Evolutionary conservation across 2,797 vertebrate genomes (phyloP), one percentile per base, ranked within the genome.

Genomic region (Sphaeramia orbicularis): DNA sequence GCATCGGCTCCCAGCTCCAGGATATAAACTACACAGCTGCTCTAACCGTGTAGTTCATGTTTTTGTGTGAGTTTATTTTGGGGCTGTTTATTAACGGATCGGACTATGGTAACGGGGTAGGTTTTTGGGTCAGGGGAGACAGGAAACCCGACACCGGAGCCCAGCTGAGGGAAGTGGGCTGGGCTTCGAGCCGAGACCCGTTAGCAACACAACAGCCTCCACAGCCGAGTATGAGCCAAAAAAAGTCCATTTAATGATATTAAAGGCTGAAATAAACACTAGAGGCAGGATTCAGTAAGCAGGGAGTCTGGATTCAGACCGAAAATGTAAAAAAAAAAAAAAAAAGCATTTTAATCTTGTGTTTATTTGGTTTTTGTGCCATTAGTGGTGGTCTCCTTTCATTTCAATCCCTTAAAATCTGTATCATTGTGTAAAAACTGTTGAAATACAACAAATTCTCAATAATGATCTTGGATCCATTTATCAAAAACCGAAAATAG

Each of bases 121-220:
- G 70, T 89, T 85, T 86, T 83, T 62, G 44, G 49, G 63, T 81
- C 49, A 65, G 57, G 30, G 43, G n/a, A n/a, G 56, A 61, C 50
- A 37, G 41, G 92, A 83, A 91, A 94, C 43, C 42, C 71, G 89
- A 94, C 86, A 91, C 92, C 76, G 63, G 63, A 69, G 67, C 80
- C 65, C 89, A 92, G 92, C 91, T 93, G 92, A 78, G 78, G 48
- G 84, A 58, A 78, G 86, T 75, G 89, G 74, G 89, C 76, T 49
- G 83, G 57, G 79, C 86, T 83, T 16, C 13, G 71, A 63, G 83
- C 76, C 43, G 49, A 60, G 73, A 68, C 68, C 68, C 60, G 32
- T 11, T 5, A 14, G 48, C 13, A 24, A 14, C 30, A 8, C 9
- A n/a, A 15, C 48, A 13, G 38, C 38, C 38, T 14, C 10, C 2